Conservation (phyloP, 2,113 vertebrate species). For the Notechis scutatus region DNA sequence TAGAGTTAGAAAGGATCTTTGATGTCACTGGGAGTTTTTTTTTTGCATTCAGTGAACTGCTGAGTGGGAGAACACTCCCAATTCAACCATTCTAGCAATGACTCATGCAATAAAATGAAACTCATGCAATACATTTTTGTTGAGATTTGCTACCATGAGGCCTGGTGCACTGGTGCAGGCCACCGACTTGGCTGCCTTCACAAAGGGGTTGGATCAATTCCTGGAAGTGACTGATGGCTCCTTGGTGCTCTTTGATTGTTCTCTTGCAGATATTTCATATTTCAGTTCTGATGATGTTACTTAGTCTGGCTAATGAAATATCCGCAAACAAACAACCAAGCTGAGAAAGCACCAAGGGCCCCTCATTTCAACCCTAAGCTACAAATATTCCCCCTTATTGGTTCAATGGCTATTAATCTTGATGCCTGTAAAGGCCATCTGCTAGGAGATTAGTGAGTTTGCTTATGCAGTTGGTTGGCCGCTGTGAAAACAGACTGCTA, state of each 20-base stretch:
- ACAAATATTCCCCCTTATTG: neutral
- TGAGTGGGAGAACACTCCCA: neutral
- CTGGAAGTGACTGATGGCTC: neutral
- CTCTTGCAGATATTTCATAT: neutral
- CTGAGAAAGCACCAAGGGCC: neutral
- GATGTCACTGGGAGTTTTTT: neutral
- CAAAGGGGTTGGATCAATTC: neutral
- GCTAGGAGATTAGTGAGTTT: neutral
- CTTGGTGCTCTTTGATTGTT: neutral
- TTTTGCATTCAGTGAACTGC: neutral
- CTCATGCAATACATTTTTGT: neutral
- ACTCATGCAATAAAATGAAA: neutral
- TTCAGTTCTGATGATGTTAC: neutral
- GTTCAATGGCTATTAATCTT: neutral
- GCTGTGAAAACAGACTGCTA: neutral
- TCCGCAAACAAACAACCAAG: neutral
- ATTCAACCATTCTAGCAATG: neutral
- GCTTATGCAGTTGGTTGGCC: neutral
- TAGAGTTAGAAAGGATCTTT: neutral
- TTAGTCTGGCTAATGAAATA: neutral
- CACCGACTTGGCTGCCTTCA: neutral
- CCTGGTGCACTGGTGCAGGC: neutral
- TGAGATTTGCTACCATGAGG: neutral
- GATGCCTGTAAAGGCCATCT: neutral
- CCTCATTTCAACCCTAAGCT: neutral